Evolutionary conservation across 2,113 vertebrate species (phyloP), one percentile per base, ranked within the genome.

Genomic region (Phaethon lepturus): DNA sequence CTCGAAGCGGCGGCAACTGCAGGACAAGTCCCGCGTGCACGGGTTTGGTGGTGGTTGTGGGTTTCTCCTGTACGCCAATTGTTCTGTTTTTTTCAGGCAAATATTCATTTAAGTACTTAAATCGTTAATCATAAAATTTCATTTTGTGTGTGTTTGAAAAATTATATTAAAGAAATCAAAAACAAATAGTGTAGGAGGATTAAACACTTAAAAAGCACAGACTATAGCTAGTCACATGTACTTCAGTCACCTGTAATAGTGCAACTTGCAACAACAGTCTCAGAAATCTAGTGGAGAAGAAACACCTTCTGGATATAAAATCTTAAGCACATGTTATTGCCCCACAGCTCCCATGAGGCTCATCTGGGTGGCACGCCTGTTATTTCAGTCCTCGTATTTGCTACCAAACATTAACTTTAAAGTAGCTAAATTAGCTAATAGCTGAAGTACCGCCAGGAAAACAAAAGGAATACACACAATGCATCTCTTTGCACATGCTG

Each of bases 11-110:
- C 35, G 84, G 73, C 28, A 74, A 31, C 44, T 63, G 44, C 66
- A 72, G n/a, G 17, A 2, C 35, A 55, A 72, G 50, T 44, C 45
- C 16, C 44, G 86, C 0, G 0, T 13, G 35, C 17, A 31, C 1
- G 1, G 6, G 23, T 59, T 83, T 62, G 67, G 33, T 45, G 23
- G 49, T 52, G 8, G 40, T 3, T 53, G 6, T 18, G 16, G 26
- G 16, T 72, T 95, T 86, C 45, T 52, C 53, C 75, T 28, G 5
- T 17, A 60, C 56, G 88, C n/a, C 17, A 50, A 6, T 31, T 42
- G 14, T 45, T 87, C 13, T 13, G 25, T 26, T 82, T 78, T 33
- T 86, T 47, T 33, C 24, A 88, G 59, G 58, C 25, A 92, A 86
- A 68, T 35, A 78, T 17, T 68, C n/a, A 89, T 73, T 73, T 68